phyloP scores from a whole-genome alignment of 35 echinoderm and acorn worm species.

The Stichopus chloronotus region DNA sequence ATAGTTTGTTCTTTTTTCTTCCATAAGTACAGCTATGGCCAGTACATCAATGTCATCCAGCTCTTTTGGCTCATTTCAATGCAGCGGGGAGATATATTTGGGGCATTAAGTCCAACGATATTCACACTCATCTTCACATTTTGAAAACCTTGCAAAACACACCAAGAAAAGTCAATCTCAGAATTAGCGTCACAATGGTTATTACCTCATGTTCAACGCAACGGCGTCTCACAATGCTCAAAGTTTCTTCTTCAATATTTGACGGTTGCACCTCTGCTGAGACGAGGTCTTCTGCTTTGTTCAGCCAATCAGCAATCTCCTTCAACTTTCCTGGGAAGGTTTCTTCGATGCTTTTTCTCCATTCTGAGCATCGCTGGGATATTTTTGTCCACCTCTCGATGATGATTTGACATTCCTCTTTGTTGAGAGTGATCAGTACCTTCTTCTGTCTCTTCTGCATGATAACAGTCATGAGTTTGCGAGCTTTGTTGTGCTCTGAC shows the following conservation, averaged over 20 bases:
- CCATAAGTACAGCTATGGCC: too few relatives aligned
- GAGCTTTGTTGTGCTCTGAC: constrained; percentile 64
- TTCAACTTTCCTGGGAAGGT: constrained; percentile 71
- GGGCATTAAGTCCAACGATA: too few relatives aligned
- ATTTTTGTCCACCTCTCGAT: constrained; percentile 81
- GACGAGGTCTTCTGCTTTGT: constrained; percentile 80
- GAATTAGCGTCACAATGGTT: too few relatives aligned
- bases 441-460: constrained; percentile 84
- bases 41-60: too few relatives aligned
- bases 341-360: constrained; percentile 77
- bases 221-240: constrained; percentile 76
- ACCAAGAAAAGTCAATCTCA: too few relatives aligned
- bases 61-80: too few relatives aligned
- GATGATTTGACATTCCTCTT: constrained; percentile 75
- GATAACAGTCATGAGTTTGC: constrained; percentile 67
- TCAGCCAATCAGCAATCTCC: constrained; percentile 77
- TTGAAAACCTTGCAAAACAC: too few relatives aligned
- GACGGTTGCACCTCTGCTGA: constrained; percentile 63
- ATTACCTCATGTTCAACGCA: constrained; percentile 76
- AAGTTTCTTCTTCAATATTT: constrained; percentile 85
- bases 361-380: constrained; percentile 65
- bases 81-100: too few relatives aligned
- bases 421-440: constrained; percentile 73
- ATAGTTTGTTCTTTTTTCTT: too few relatives aligned
- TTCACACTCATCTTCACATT: too few relatives aligned